A percentile compares a stretch with the other conserved stretches of the same genome.
These are phyloP conservation scores for Lagopus muta DNA, from an alignment of 2,113 vertebrate genomes.

Conservation along the genomic window DNA sequence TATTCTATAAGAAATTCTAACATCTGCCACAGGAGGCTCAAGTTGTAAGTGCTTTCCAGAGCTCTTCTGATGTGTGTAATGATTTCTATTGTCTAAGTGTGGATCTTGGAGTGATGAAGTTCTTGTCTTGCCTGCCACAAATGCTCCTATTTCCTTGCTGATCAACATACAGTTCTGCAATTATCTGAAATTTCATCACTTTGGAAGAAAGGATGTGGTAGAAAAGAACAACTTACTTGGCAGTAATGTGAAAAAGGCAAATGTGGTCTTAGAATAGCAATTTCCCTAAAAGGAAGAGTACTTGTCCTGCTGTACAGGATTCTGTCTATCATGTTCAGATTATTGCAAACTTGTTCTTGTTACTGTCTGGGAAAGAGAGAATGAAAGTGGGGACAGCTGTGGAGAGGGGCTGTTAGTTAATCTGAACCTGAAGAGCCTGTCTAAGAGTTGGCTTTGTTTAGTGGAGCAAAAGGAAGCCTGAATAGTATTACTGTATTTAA, in stretches of 20 bases:
- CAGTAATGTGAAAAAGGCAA: background rate
- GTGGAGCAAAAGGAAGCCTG: background rate
- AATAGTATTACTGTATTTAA: background rate
- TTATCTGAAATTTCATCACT: background rate
- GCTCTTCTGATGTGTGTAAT: background rate
- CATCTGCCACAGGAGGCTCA: background rate
- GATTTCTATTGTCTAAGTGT: background rate
- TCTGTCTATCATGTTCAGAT: background rate
- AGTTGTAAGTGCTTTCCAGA: background rate
- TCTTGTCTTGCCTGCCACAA: background rate
- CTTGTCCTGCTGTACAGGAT: background rate
- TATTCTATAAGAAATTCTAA: background rate
- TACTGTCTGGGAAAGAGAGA: background rate
- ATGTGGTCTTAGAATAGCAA: background rate
- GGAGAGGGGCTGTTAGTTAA: background rate
- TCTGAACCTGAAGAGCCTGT: background rate
- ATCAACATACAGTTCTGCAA: background rate
- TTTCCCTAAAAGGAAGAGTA: background rate
- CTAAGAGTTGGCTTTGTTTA: background rate
- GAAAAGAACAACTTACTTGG: background rate
- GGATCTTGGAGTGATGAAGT: background rate
- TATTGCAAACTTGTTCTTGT: background rate
- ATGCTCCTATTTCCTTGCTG: background rate
- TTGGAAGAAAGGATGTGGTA: background rate
- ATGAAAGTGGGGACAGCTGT: background rate